Conservation (phyloP, 1,140 invertebrate species). For the Scylla paramamosain region DNA sequence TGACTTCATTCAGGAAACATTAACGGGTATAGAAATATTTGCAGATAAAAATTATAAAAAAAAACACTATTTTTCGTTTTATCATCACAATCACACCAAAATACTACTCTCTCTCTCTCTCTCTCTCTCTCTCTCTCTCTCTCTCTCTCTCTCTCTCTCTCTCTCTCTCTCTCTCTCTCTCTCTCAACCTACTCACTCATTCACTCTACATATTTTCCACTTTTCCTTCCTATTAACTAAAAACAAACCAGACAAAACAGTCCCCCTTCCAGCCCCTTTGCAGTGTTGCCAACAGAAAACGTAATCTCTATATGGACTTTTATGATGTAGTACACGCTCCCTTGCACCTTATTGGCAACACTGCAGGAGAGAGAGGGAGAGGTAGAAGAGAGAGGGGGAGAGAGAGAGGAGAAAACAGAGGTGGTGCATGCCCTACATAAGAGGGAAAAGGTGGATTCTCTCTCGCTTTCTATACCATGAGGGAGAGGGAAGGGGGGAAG, state of each 20-base stretch:
- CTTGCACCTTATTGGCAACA: constrained; percentile 2
- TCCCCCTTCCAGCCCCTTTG: background rate
- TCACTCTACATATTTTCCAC: background rate
- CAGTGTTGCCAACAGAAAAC: constrained; percentile 1
- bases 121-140: no score
- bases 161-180: no score
- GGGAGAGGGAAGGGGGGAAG: no score
- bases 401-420: background rate
- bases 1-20: no score
- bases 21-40: no score
- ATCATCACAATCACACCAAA: no score
- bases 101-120: no score
- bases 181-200: no score
- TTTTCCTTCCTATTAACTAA: background rate
- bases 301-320: background rate
- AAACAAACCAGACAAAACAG: background rate
- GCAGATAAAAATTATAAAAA: no score
- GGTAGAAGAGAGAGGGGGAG: background rate
- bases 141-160: no score
- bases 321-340: background rate
- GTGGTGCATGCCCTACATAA: background rate
- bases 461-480: no score
- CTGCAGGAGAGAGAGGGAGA: background rate
- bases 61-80: no score
- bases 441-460: background rate